Evolutionary conservation across 2,797 vertebrate genomes (phyloP), one percentile per base, ranked within the genome.

Genomic region (Manis pentadactyla): DNA sequence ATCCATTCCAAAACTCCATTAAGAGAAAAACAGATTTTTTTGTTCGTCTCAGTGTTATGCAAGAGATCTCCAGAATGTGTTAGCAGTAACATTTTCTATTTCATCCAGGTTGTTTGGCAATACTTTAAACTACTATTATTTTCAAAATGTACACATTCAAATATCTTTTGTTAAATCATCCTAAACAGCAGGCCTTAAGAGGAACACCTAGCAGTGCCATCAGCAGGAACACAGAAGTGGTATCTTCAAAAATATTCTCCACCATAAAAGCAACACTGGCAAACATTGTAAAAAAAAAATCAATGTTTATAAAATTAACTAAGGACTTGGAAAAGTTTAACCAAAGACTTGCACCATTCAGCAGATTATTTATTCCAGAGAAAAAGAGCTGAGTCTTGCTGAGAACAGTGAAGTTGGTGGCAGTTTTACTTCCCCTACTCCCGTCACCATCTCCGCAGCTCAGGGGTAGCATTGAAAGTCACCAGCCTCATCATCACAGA

Each of bases 1-100:
- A 71, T 68, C 17, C 23, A 53, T 93, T 85, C 66, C 14, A 37
- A 69, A 87, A 93, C 37, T 21, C 68, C 29, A 89, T 27, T 78
- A 66, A 51, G 66, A 89, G 57, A 82, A 93, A 90, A 88, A 63
- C 13, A 66, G 8, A 49, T 17, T 39, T 64, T 49, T 46, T 46
- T 46, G 74, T 69, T 7, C 9, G 69, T 68, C 68, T 93, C 61
- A 63, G 2, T 74, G 64, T 89, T 77, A 93, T 6, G 57, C 5
- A 39, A 25, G 59, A 82, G 71, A 63, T 3, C 14, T 78, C 88
- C 18, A 31, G 31, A 88, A 74, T 66, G 25, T 71, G 1, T 55
- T 69, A 34, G 51, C 29, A 64, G 6, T 4, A 42, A 1, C 29
- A 75, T 87, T 69, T 82, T 78, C 11, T n/a, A 55, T 49, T 68